Evolutionary conservation across 2,113 vertebrate species (phyloP).

Genomic region (Mus musculus): GRCm39 chr10:9201501-9202000

Average conservation of each 20-base stretch:
- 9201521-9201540: not conserved
- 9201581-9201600: not conserved
- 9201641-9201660: not conserved
- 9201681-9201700: not conserved
- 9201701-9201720: not conserved
- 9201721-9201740: not conserved
- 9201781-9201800: not conserved
- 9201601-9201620: not conserved
- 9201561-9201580: not conserved
- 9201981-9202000: not conserved
- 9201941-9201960: not conserved
- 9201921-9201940: not conserved
- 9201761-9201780: not conserved
- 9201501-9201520: not conserved
- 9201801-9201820: not conserved
- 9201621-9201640: not conserved
- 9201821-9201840: not conserved
- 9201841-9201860: not conserved
- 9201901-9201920: not conserved
- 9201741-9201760: not conserved
- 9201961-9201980: not conserved
- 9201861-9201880: not conserved
- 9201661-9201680: not conserved
- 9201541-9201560: not conserved
- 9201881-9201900: too few species aligned